Base-by-base conservation (phyloP, 2,113 vertebrate genomes). In the Atlantisia rogersi region DNA sequence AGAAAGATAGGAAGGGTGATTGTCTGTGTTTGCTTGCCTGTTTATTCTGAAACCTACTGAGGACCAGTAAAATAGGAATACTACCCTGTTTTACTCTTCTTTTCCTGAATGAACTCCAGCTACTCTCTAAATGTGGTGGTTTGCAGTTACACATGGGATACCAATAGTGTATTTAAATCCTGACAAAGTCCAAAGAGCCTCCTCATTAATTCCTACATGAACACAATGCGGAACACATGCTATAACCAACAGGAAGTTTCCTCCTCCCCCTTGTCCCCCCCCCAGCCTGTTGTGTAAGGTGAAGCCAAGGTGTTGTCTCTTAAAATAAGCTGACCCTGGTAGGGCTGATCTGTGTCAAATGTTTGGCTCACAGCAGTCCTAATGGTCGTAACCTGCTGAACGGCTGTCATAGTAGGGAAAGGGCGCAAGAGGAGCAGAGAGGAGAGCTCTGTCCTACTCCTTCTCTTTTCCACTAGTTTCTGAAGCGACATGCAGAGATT, bases 11-110 rank as follows among this genome's bases (percentile, higher is more conserved):
- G 64, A 68, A 81, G 60, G 56, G 31, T 35, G 76, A 83, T 75
- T 42, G n/a, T 73, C 62, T 59, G 37, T 63, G 29, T 39, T 77
- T 73, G 8, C 35, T 70, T 73, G 65, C 14, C 50, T 79, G 21
- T 94, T 88, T 84, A 82, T 55, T 84, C 73, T 84, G 77, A 93
- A 95, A 86, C 44, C 65, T 82, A 62, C 46, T 8, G 44, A 94
- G 35, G 82, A 59, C 42, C 26, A 48, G 58, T 48, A 58, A 81
- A 92, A 52, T 11, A 67, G 12, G 60, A 58, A 75, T 3, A 19
- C 29, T 83, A 5, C 20, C 26, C 31, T 46, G 15, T 32, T 82
- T 5, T 4, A 4, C 81, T n/a, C 53, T 28, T 67, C 39, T 75
- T 82, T 89, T 78, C 65, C 26, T 31, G 56, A 53, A 7, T 64